Base-by-base conservation (phyloP, 2,888 invertebrate species). In the Luperina nickerlii region DNA sequence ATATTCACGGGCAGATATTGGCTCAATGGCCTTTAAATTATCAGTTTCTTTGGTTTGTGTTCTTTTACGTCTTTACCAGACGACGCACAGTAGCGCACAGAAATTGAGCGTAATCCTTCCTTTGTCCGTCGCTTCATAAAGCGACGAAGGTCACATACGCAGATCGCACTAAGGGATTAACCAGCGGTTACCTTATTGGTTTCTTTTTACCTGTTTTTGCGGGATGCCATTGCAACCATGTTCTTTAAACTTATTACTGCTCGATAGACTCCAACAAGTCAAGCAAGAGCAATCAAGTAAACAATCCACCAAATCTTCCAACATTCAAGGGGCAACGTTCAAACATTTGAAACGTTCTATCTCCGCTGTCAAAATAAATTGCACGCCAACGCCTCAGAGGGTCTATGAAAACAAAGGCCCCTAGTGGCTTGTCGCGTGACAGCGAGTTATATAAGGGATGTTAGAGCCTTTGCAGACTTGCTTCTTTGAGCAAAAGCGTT, bases 1-100 rank as follows among this genome's bases (percentile, higher is more conserved):
- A 89, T 84, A 89, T 88, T 82, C 67, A 74, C 76, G n/a, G 78
- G 68, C 84, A 75, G 78, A 85, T 83, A 86, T 79, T 77, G 84
- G 69, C 74, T 76, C 27, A 83, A 85, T 81, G 74, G 76, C 48
- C 74, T 72, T 74, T 87, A 83, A 90, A 87, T 77, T 81, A 57
- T 48, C 27, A 74, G 69, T 65, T 76, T 77, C 70, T 42, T 48
- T 48, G 15, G 38, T 24, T 69, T 81, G 67, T 62, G 51, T 76
- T 78, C n/a, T 71, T 84, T 81, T 78, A 67, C 32, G 72, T 74
- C 68, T 81, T 68, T 60, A 45, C 57, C 57, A 74, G 71, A 71
- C 67, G 27, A 76, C 72, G 63, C 24, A 82, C 66, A 85, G 66
- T 78, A 57, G 72, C 45, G 72, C 24, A 71, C 82, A 76, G 57